Evolutionary conservation across 2,888 invertebrate genomes (phyloP).

Genomic region (Drosophila acutilabella): DNA sequence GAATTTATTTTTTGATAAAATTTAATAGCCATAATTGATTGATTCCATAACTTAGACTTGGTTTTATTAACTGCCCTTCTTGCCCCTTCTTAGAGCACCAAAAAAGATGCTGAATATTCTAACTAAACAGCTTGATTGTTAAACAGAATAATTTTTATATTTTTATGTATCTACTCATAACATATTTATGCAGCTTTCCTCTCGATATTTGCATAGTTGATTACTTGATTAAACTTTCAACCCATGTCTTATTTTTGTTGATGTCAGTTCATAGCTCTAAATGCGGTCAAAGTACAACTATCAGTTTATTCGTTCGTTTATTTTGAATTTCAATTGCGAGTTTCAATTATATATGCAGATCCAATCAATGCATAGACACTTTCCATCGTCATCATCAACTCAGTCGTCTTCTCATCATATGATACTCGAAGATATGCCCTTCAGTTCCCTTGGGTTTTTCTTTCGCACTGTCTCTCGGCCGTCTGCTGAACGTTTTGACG

Average conservation of each 20-base stretch:
- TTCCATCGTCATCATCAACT: slow-evolving; percentile 7
- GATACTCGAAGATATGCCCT: slow-evolving; percentile 4
- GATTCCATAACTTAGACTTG: too few species aligned
- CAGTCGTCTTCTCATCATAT: background rate
- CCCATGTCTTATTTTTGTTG: slow-evolving; percentile 5
- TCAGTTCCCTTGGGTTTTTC: background rate
- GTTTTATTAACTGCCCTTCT: too few species aligned
- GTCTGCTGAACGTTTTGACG: slow-evolving; percentile 58
- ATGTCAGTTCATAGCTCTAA: background rate
- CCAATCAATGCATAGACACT: slow-evolving; percentile 56
- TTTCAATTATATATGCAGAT: slow-evolving; percentile 61
- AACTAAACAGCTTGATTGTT: too few species aligned
- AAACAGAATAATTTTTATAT: too few species aligned
- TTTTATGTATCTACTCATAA: background rate
- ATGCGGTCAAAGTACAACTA: background rate
- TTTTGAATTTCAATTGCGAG: slow-evolving; percentile 45
- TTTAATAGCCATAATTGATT: too few species aligned
- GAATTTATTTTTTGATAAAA: too few species aligned
- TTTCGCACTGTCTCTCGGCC: slow-evolving; percentile 1
- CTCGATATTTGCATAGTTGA: slow-evolving; percentile 4
- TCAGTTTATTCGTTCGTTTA: background rate
- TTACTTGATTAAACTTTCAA: background rate
- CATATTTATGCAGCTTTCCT: background rate
- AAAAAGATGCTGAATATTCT: too few species aligned
- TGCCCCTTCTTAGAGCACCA: too few species aligned